These are phyloP conservation scores for Lutjanus campechanus DNA, from an alignment of 2,797 vertebrate species.

Conservation along the genomic window DNA sequence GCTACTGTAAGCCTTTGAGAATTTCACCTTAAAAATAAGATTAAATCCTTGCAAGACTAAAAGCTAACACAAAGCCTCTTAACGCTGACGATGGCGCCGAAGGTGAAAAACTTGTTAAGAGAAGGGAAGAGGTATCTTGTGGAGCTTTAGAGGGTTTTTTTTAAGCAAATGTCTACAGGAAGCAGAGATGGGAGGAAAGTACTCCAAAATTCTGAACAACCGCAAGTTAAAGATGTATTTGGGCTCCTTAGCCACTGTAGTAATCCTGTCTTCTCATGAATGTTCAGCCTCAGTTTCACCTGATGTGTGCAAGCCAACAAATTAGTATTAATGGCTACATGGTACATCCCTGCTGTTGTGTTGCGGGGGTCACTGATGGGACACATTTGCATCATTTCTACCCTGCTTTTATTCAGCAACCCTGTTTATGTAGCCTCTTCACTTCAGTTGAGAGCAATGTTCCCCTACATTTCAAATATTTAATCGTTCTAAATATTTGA, in stretches of 20 bases:
- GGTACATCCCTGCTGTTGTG: slow-evolving; percentile 23
- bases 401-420: slow-evolving; percentile 38
- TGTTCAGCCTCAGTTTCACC: slow-evolving; percentile 30
- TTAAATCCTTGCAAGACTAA: slow-evolving; percentile 33
- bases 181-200: slow-evolving; percentile 3
- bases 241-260: slow-evolving; percentile 12
- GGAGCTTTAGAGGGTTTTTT: slow-evolving; percentile 19
- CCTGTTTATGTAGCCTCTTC: slow-evolving; percentile 27
- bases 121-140: slow-evolving; percentile 11
- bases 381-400: slow-evolving; percentile 45
- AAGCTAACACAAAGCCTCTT: slow-evolving; percentile 60
- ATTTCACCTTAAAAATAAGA: slow-evolving; percentile 38
- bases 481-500: slow-evolving; percentile 63
- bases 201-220: slow-evolving; percentile 7
- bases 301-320: slow-evolving; percentile 26
- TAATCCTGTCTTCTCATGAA: slow-evolving; percentile 31
- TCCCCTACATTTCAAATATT: slow-evolving; percentile 44
- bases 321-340: slow-evolving; percentile 41
- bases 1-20: slow-evolving; percentile 20
- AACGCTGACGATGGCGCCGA: slow-evolving; percentile 21
- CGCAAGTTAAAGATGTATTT: slow-evolving; percentile 25
- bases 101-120: slow-evolving; percentile 32
- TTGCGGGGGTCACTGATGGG: slow-evolving; percentile 32
- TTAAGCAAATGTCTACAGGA: slow-evolving; percentile 27
- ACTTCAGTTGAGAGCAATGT: slow-evolving; percentile 11